Base-by-base conservation (phyloP, 2,888 invertebrate species). In the Endotricha flammealis region DNA sequence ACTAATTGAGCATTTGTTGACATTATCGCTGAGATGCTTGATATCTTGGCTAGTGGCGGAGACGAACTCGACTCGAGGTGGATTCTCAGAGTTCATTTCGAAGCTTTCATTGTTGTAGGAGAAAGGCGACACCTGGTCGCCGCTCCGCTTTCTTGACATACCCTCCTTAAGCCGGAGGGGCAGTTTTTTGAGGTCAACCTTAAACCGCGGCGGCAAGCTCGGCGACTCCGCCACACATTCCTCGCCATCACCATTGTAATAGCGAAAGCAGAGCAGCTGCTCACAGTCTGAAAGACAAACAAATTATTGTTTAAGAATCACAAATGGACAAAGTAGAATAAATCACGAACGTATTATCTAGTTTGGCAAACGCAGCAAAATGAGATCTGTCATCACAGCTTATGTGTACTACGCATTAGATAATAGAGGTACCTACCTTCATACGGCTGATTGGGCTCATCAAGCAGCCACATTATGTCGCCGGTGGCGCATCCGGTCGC, bases 401-500 rank as follows among this genome's bases (percentile, higher is more conserved):
- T 27, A 27, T 20, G 33, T 27, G 12, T 34, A 34, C 9, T 28
- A 25, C 25, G 33, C 20, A 34, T 27, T 42, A 37, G 46, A 49
- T 44, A 50, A 50, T 42, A 45, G 41, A 55, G 64, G 77, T 75
- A 89, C 90, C 90, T 75, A 89, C 90, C 90, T 88, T 89, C 89
- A 77, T 90, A 89, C 62, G 88, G 87, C 67, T 88, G 85, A 71
- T 88, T 86, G 63, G 90, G 90, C 77, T 90, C 90, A 77, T 91
- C 91, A 69, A 91, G 86, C 66, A 91, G 88, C 91, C 91, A 91
- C 91, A 91, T 91, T 69, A 89, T 89, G 80, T 88, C 88, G 68
- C 89, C 89, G 72, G 79, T 86, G 63, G 80, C 73, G 70, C 86
- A 86, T 81, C 86, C 83, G 81, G 87, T 87, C 57, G 88, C 86